These are phyloP conservation scores for Pristiophorus japonicus DNA, from an alignment of 2,113 vertebrate genomes.

Conservation along the genomic window DNA sequence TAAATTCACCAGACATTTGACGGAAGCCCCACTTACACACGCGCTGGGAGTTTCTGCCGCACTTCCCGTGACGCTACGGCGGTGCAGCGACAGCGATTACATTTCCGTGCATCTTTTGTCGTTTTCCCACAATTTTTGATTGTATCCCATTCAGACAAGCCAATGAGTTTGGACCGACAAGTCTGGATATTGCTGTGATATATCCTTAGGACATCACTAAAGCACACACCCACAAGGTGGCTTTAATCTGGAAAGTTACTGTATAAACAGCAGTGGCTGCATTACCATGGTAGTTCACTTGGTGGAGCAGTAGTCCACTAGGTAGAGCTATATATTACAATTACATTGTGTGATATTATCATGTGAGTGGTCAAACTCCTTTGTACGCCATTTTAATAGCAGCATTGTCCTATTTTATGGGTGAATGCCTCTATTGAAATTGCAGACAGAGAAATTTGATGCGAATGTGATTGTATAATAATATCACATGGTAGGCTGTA, in stretches of 20 bases:
- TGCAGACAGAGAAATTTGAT: background rate
- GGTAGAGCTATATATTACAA: too few relatives aligned
- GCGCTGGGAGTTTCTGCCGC: too few relatives aligned
- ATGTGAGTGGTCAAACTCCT: background rate
- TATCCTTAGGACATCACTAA: too few relatives aligned
- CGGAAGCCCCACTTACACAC: too few relatives aligned
- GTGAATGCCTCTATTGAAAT: background rate
- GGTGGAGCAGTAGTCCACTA: too few relatives aligned
- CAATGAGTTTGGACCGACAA: background rate
- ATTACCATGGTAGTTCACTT: too few relatives aligned
- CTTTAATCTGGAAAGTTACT: too few relatives aligned
- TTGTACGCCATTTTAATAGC: background rate
- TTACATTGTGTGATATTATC: too few relatives aligned
- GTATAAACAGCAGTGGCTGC: too few relatives aligned
- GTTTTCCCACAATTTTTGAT: background rate
- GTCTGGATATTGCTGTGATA: too few relatives aligned
- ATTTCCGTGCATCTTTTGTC: background rate
- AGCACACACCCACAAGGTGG: too few relatives aligned
- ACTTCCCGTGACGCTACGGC: too few relatives aligned
- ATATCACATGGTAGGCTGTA: background rate
- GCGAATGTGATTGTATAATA: background rate
- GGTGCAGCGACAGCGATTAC: background rate
- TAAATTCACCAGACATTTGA: background rate
- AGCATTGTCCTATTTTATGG: background rate
- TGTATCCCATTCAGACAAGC: background rate